Evolutionary conservation across 2,888 invertebrate genomes (phyloP), one percentile per base, ranked within the genome.

Genomic region (Andrena bicolor): DNA sequence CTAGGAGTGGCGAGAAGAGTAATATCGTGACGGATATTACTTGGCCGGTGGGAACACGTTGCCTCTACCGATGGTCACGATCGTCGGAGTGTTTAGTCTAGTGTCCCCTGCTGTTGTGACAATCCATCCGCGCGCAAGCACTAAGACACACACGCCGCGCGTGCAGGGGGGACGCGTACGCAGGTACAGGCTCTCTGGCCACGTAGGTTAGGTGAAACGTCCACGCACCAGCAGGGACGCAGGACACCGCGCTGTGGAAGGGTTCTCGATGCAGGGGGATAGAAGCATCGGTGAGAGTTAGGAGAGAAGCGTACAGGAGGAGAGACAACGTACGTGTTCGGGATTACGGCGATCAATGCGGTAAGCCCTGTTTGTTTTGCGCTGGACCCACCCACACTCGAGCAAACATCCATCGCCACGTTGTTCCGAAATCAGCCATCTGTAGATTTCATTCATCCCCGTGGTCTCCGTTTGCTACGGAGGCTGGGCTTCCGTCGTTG

Each of bases 281-380:
- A 69, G 71, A 74, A 77, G 80, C 80, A 71, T 78, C 72, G 83
- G 71, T 32, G 88, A 84, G 88, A 82, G 88, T 79, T 75, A 81
- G 81, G 83, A 89, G 76, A 82, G 81, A 66, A 71, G 58, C 69
- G 72, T 71, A 85, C 74, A 53, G 82, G 66, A 72, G 73, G 84
- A 73, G 81, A 81, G 86, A 80, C 85, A 84, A 90, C 89, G 89
- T 91, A 89, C 91, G 90, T 90, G 92, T 90, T 89, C 87, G 86
- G 92, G 92, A 92, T 92, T 92, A 92, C 91, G 88, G 89, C 91
- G 92, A 92, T 92, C 92, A 91, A 92, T 92, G 92, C 91, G 92
- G 92, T 91, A 91, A 92, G 90, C 91, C 90, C 90, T 91, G 91
- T 92, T 92, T 92, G 92, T 90, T 92, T 90, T 92, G 88, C 90